Conservation (phyloP, 2,888 invertebrate species). For the Nezara viridula region DNA sequence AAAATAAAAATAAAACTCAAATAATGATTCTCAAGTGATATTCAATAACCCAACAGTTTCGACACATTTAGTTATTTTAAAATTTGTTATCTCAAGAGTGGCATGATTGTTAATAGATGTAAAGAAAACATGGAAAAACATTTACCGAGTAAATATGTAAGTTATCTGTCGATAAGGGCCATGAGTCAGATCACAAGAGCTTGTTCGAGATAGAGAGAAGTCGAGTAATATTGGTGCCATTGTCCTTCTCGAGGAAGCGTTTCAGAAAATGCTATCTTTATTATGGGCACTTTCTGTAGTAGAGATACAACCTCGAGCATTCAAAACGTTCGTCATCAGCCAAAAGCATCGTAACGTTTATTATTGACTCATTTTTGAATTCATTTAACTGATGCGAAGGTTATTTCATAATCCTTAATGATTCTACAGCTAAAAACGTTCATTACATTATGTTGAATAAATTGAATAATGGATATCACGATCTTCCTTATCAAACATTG, state of each 20-base stretch:
- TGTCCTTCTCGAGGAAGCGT: background rate
- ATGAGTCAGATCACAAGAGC: background rate
- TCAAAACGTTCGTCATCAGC: background rate
- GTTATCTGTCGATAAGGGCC: background rate
- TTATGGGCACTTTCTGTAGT: background rate
- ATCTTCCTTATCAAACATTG: no score
- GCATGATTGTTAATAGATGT: background rate
- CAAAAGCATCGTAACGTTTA: background rate
- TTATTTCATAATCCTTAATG: background rate
- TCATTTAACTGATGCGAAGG: background rate
- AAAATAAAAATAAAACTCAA: background rate
- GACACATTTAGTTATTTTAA: background rate
- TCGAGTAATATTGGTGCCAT: background rate
- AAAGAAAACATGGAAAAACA: background rate
- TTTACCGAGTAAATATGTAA: constrained; percentile 11
- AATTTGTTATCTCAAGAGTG: background rate
- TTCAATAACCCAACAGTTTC: background rate
- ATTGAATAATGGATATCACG: background rate
- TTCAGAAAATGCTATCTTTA: background rate
- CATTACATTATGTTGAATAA: background rate
- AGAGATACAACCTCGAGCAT: background rate
- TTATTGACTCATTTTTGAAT: background rate
- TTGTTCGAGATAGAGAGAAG: background rate
- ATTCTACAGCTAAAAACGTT: background rate
- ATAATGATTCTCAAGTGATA: background rate